These are phyloP conservation scores for Cheilosia soror DNA, from an alignment of 2,888 invertebrate genomes.

Conservation along the genomic window DNA sequence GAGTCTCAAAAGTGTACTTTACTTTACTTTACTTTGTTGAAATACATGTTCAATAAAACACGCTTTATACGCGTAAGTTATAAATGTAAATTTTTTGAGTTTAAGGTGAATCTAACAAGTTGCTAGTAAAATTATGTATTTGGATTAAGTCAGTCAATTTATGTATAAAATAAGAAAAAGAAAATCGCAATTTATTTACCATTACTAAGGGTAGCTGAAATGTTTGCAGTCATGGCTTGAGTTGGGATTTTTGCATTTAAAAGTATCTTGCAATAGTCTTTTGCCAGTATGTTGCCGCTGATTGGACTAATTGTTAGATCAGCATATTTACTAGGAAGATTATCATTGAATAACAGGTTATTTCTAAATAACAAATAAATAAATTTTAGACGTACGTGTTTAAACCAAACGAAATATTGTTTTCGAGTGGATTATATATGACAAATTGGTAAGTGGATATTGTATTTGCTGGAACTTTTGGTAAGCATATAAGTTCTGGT, in stretches of 20 bases:
- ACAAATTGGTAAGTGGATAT: slow-evolving; percentile 47
- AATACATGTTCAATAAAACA: too few relatives aligned
- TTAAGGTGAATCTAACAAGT: too few relatives aligned
- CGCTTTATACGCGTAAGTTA: too few relatives aligned
- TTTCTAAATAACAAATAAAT: neutral
- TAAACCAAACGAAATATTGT: slow-evolving; percentile 3
- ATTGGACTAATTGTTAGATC: slow-evolving; percentile 4
- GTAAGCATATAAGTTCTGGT: slow-evolving; percentile 32
- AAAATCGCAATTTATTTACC: too few relatives aligned
- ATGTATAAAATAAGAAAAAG: too few relatives aligned
- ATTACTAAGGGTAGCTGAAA: neutral
- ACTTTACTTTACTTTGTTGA: too few relatives aligned
- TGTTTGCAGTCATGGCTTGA: neutral
- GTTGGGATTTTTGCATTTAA: slow-evolving; percentile 28
- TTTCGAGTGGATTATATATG: slow-evolving; percentile 29
- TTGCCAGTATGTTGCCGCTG: neutral
- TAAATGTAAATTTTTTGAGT: too few relatives aligned
- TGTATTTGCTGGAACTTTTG: slow-evolving; percentile 52
- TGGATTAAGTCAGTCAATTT: too few relatives aligned
- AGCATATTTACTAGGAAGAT: slow-evolving; percentile 23
- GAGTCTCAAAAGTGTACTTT: too few relatives aligned
- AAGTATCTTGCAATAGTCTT: slow-evolving; percentile 38
- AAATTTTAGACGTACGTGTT: slow-evolving; percentile 2
- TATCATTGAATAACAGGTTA: neutral
- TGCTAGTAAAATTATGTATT: too few relatives aligned